A percentile compares a stretch with the other conserved stretches of the same genome.
These are phyloP conservation scores for Brachypodius melanocephalos DNA, from an alignment of 2,113 vertebrate genomes.

Conservation along the genomic window DNA sequence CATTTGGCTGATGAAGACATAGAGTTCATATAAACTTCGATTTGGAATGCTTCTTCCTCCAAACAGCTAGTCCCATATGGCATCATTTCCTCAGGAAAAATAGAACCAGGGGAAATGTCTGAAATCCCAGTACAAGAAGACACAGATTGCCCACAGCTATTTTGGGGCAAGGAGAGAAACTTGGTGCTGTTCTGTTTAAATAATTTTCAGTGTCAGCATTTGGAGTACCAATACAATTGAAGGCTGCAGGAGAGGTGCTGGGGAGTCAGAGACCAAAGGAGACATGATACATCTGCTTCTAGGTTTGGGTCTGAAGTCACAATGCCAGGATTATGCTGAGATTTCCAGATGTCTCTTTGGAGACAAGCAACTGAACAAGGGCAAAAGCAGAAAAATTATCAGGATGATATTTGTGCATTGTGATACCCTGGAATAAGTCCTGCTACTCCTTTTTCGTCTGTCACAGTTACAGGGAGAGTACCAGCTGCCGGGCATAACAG, in stretches of 20 bases:
- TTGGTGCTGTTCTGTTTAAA: not conserved
- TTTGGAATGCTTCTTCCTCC: constrained; percentile 3
- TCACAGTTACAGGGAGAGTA: not conserved
- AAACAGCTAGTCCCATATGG: not conserved
- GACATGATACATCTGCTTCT: not conserved
- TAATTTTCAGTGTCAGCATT: not conserved
- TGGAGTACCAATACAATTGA: not conserved
- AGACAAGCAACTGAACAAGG: not conserved
- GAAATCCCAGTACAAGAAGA: not conserved
- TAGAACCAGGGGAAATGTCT: not conserved
- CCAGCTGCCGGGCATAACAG: not conserved
- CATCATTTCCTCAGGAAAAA: not conserved
- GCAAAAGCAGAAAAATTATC: not conserved
- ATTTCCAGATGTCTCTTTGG: not conserved
- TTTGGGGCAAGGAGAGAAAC: not conserved
- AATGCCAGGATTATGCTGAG: not conserved
- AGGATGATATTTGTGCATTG: not conserved
- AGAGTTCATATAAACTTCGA: not conserved
- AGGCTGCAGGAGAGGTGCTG: not conserved
- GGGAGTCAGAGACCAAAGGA: not conserved
- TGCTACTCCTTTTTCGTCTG: not conserved
- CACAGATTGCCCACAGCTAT: not conserved
- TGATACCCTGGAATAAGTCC: not conserved
- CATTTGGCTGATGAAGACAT: constrained; percentile 46
- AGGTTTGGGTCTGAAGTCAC: not conserved